Conservation (phyloP, 1,140 invertebrate genomes). For the Polypedilum vanderplanki region DNA sequence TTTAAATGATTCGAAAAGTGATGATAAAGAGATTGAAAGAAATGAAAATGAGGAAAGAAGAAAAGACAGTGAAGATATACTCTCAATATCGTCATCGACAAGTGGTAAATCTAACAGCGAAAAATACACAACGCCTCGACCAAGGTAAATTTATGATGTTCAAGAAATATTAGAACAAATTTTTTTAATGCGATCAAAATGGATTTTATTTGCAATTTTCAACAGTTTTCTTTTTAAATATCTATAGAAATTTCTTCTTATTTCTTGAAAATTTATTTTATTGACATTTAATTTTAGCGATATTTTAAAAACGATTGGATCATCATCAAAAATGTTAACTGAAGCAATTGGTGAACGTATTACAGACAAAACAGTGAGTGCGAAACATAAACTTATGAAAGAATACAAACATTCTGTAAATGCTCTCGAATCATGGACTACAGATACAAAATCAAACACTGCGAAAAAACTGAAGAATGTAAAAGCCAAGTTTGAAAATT, state of each 20-base stretch:
- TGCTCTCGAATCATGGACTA: neutral
- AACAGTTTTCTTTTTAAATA: too few species aligned
- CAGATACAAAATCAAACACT: slow-evolving; percentile 10
- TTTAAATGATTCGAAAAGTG: neutral
- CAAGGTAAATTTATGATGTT: too few species aligned
- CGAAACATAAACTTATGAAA: slow-evolving; percentile 37
- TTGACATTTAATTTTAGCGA: slow-evolving; percentile 34
- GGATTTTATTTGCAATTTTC: too few species aligned
- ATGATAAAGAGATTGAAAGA: neutral
- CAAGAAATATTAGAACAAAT: too few species aligned
- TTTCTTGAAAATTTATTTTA: neutral
- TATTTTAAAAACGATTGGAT: slow-evolving; percentile 39
- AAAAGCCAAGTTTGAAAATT: slow-evolving; percentile 36
- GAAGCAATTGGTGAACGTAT: slow-evolving; percentile 42
- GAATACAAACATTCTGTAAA: neutral
- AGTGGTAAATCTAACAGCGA: slow-evolving; percentile 2
- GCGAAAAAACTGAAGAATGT: slow-evolving; percentile 40
- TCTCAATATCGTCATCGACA: slow-evolving; percentile 2
- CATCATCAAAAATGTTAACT: slow-evolving; percentile 40
- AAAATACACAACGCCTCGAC: neutral
- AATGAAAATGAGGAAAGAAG: neutral
- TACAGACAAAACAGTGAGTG: slow-evolving; percentile 38
- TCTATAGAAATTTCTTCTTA: neutral
- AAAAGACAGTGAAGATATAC: neutral
- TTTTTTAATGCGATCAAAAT: too few species aligned